Base-by-base conservation (phyloP, 2,797 vertebrate genomes). In the Sebastes trivittatus region DNA sequence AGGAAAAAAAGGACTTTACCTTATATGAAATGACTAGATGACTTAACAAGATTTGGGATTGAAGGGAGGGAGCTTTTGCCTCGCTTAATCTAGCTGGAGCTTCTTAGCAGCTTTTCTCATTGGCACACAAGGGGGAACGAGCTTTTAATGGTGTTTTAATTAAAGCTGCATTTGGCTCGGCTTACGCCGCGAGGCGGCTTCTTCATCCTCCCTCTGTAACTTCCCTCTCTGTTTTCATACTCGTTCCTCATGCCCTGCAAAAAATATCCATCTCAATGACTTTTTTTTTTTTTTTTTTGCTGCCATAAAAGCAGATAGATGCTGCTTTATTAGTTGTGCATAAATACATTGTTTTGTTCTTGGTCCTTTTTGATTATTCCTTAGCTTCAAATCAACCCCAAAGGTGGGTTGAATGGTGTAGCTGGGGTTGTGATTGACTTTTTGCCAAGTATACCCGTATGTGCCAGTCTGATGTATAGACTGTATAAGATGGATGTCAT, bases 121-220 rank as follows among this genome's bases (percentile, higher is more conserved):
- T 73, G 59, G 71, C 84, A 52, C 27, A 5, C 29, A 77, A 81
- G 55, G 13, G 22, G 27, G 67, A 13, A n/a, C 62, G 11, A 56
- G 46, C 34, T 79, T 81, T 90, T 79, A 92, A 91, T 87, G 76
- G 69, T 55, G 61, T 87, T 90, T 91, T 92, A 93, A 93, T 94
- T 91, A 92, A 91, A 81, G 79, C 77, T 81, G 83, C 74, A 77
- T 87, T 88, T 89, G 80, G 72, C 72, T 38, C 8, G 8, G 66
- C 71, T 86, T 66, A 73, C 11, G 27, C 72, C 4, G 22, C 29
- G 29, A 82, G 66, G 58, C 7, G 5, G 32, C 49, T n/a, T 70
- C 71, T 25, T 68, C 70, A 60, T 78, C 64, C 61, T 83, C 83
- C 42, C 72, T 69, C 38, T 42, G 34, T 61, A 56, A 38, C 49